These are phyloP conservation scores for Bilobella aurantiaca DNA, from an alignment of 1,140 invertebrate genomes.

Conservation along the genomic window DNA sequence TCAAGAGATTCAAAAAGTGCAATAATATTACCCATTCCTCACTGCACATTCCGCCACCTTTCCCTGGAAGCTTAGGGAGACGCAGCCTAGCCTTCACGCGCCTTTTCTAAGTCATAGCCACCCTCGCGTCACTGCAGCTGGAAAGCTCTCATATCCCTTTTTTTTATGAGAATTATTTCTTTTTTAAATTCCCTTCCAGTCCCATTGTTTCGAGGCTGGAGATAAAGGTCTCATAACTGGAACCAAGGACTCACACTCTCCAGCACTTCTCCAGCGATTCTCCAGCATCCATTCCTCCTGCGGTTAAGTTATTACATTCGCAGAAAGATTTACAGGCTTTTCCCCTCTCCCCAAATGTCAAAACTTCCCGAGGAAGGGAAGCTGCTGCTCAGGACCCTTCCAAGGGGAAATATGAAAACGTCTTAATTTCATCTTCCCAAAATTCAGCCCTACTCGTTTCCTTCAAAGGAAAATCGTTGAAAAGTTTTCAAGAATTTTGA, in stretches of 20 bases:
- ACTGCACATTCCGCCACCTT: no score
- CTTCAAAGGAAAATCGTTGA: no score
- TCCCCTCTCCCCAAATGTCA: neutral
- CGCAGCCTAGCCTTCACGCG: neutral
- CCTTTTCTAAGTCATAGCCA: neutral
- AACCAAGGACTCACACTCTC: neutral
- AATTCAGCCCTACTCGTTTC: no score
- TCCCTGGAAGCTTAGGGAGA: no score
- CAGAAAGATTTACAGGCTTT: neutral
- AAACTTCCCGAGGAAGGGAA: neutral
- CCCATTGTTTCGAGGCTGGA: neutral
- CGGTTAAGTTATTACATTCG: neutral
- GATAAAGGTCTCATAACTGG: no score
- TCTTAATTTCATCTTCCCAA: no score
- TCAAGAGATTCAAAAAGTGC: neutral
- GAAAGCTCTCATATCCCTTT: neutral
- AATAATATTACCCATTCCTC: neutral
- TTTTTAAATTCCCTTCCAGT: neutral
- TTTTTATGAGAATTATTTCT: neutral
- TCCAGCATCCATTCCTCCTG: neutral
- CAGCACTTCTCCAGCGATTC: no score
- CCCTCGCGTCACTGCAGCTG: neutral
- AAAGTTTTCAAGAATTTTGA: no score
- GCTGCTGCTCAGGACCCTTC: no score
- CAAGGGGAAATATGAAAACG: no score